phyloP scores from a whole-genome alignment of 2,113 vertebrate species.

The Pleuronectes platessa region DNA sequence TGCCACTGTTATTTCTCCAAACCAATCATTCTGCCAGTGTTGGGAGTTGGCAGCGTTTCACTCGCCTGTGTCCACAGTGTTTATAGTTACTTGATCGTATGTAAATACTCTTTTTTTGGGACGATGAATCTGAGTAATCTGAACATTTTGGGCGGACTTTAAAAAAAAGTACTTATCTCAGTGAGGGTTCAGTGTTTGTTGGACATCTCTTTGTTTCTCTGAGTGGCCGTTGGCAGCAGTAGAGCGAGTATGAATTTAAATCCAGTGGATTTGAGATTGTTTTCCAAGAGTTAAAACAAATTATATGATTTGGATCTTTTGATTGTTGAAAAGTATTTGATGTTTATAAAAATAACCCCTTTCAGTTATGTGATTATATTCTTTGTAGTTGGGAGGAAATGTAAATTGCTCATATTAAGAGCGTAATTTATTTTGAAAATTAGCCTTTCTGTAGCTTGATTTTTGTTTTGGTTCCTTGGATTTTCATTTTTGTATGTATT shows the following conservation, averaged over 20 bases:
- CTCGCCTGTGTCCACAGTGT: slow-evolving; percentile 48
- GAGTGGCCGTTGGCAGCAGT: slow-evolving; percentile 37
- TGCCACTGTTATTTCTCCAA: slow-evolving; percentile 8
- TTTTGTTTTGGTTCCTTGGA: background rate
- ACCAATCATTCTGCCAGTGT: slow-evolving; percentile 13
- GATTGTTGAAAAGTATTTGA: slow-evolving; percentile 50
- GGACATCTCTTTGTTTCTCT: slow-evolving; percentile 48
- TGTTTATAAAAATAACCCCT: slow-evolving; percentile 43
- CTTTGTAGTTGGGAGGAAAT: slow-evolving; percentile 34
- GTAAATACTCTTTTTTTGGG: slow-evolving; percentile 62
- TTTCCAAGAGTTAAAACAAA: slow-evolving; percentile 35
- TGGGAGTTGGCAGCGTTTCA: slow-evolving; percentile 1
- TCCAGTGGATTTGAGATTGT: slow-evolving; percentile 77
- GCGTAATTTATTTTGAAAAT: slow-evolving; percentile 68
- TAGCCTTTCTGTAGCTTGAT: slow-evolving; percentile 60
- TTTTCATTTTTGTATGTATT: slow-evolving; percentile 23
- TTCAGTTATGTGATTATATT: slow-evolving; percentile 35
- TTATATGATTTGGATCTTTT: slow-evolving; percentile 51
- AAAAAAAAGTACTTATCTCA: slow-evolving; percentile 41
- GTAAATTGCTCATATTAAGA: slow-evolving; percentile 27
- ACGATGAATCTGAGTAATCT: slow-evolving; percentile 8
- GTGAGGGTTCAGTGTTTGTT: slow-evolving; percentile 50
- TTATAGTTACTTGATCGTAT: slow-evolving; percentile 32
- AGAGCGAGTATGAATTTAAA: slow-evolving; percentile 63
- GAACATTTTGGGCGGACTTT: slow-evolving; percentile 31